phyloP scores from a whole-genome alignment of 1,140 invertebrate species.

The Phymastichus coffea region DNA sequence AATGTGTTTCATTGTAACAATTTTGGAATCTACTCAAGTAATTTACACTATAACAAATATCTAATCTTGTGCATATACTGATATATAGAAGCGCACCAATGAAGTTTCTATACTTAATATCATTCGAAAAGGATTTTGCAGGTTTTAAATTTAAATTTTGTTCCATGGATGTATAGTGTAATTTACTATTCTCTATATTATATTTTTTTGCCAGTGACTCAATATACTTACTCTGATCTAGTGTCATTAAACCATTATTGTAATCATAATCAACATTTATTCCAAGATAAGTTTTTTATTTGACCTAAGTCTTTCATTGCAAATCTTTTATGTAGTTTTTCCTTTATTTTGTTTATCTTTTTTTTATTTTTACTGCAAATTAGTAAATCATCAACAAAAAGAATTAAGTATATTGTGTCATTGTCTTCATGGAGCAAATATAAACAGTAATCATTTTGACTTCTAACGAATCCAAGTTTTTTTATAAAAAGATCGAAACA shows the following conservation, averaged over 20 bases:
- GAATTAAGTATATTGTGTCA: background rate
- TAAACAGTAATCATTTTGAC: constrained; percentile 7
- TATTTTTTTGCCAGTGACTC: too few relatives aligned
- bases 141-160: constrained; percentile 9
- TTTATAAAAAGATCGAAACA: constrained; percentile 13
- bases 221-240: too few relatives aligned
- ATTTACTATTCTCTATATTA: too few relatives aligned
- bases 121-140: background rate
- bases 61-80: background rate
- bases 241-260: constrained; percentile 1
- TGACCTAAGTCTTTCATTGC: too few relatives aligned
- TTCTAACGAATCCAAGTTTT: constrained; percentile 2
- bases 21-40: too few relatives aligned
- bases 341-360: constrained; percentile 3
- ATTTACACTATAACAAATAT: background rate
- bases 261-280: too few relatives aligned
- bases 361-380: background rate
- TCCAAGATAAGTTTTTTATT: too few relatives aligned
- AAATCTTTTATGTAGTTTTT: too few relatives aligned
- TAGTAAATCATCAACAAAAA: background rate
- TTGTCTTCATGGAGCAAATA: background rate
- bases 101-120: constrained; percentile 17
- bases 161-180: constrained; percentile 2
- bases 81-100: constrained; percentile 44
- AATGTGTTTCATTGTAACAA: too few relatives aligned